These are phyloP conservation scores for Entosphenus tridentatus DNA, from an alignment of 2,113 vertebrate species.

Conservation along the genomic window DNA sequence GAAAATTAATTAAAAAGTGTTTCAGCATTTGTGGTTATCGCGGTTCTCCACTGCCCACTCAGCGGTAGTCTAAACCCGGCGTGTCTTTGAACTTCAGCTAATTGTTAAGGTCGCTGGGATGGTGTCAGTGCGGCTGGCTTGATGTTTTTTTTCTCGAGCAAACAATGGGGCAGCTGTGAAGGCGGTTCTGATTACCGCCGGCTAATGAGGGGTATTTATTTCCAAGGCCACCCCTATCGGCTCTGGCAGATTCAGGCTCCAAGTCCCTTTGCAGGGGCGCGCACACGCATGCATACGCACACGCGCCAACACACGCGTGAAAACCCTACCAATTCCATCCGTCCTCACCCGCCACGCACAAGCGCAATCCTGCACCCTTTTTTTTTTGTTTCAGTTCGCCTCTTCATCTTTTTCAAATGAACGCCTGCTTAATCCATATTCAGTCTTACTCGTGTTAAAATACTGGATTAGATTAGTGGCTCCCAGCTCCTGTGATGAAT, in stretches of 20 bases:
- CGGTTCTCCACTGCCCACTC: conserved; percentile 5
- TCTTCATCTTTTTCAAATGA: conserved; percentile 5
- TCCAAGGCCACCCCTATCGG: conserved; percentile 4
- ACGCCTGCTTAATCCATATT: conserved; percentile 6
- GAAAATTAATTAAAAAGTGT: conserved; percentile 5
- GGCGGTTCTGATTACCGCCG: conserved; percentile 4
- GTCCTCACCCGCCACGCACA: too few species aligned
- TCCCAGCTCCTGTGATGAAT: neutral
- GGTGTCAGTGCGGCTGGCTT: conserved; percentile 2
- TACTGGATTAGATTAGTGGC: conserved; percentile 4
- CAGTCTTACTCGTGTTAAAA: neutral
- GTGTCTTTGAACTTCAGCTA: conserved; percentile 6
- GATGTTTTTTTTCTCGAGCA: neutral
- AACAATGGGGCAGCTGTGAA: conserved; percentile 6
- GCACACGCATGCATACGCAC: neutral
- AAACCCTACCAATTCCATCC: too few species aligned
- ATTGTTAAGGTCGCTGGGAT: conserved; percentile 4
- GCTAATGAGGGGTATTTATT: conserved; percentile 7
- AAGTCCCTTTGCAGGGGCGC: conserved; percentile 1
- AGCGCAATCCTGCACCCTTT: too few species aligned
- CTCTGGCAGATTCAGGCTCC: neutral
- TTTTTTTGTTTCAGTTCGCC: neutral
- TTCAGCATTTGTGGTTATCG: conserved; percentile 1
- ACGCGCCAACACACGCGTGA: too few species aligned
- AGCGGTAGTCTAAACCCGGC: conserved; percentile 1